Evolutionary conservation across 2,113 vertebrate species (phyloP).

Genomic region (Chlorodrepanis virens): DNA sequence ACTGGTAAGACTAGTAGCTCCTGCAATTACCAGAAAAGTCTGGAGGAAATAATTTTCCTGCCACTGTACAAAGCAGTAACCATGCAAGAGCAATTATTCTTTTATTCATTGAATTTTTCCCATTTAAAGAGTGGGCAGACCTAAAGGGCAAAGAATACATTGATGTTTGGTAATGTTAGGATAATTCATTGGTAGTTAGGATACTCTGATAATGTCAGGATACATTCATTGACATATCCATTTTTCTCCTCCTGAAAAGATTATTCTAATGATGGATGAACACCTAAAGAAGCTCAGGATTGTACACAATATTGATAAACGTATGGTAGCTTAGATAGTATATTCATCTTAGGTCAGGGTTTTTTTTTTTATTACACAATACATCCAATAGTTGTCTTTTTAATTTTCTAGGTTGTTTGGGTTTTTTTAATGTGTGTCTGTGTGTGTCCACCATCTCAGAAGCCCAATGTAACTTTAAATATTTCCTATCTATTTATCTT

Average conservation of each 20-base stretch:
- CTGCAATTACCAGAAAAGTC: not conserved
- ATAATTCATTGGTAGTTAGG: not conserved
- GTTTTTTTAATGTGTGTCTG: not conserved
- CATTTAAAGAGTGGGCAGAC: not conserved
- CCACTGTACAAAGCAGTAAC: not conserved
- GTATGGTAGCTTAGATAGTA: not conserved
- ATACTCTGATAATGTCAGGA: not conserved
- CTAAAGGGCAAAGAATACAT: not conserved
- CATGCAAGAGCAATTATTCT: not conserved
- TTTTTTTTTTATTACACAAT: not conserved
- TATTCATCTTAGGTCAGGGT: not conserved
- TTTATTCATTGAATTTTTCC: not conserved
- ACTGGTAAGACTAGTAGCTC: not conserved
- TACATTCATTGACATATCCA: not conserved
- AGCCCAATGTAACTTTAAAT: not conserved
- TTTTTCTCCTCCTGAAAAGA: not conserved
- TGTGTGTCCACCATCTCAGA: not conserved
- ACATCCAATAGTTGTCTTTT: not conserved
- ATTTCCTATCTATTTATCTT: not conserved
- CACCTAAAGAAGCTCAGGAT: not conserved
- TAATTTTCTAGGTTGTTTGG: not conserved
- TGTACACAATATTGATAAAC: not conserved
- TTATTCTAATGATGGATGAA: not conserved
- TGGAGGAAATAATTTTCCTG: not conserved
- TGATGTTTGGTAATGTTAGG: not conserved